Conservation (phyloP, 2,113 vertebrate genomes). For the Pomatorhinus ruficollis region DNA sequence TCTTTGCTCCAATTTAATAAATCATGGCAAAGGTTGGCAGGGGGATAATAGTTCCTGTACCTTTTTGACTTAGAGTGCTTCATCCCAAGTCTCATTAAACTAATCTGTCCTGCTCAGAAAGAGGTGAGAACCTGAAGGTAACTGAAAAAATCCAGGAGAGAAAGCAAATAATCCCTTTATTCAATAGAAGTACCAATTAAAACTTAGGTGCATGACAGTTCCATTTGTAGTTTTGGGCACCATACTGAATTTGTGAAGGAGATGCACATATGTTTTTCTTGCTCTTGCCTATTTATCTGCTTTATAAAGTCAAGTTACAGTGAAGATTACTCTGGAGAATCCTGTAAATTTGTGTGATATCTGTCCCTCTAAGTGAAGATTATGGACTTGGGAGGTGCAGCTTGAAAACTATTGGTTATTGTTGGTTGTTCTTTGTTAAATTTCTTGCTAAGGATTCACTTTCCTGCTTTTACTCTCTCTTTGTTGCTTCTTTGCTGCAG, state of each 20-base stretch:
- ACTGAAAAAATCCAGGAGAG: background rate
- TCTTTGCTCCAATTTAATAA: background rate
- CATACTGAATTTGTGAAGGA: accelerated
- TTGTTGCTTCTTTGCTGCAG: background rate
- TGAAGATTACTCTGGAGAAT: background rate
- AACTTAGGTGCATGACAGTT: background rate
- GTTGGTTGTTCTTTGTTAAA: background rate
- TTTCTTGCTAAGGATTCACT: background rate
- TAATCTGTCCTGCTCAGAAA: background rate
- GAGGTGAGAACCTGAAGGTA: background rate
- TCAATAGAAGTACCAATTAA: background rate
- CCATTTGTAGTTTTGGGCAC: background rate
- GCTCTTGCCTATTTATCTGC: background rate
- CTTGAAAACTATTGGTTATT: background rate
- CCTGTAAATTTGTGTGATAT: background rate
- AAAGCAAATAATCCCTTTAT: background rate
- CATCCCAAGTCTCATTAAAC: background rate
- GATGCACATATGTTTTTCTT: accelerated
- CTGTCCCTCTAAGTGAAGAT: background rate
- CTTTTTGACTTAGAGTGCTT: background rate
- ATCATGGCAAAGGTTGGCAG: background rate
- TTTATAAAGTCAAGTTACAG: background rate
- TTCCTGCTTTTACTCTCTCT: background rate
- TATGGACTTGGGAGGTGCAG: background rate
- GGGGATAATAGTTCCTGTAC: background rate